Base-by-base conservation (phyloP, 2,888 invertebrate species). In the Lomographa bimaculata region DNA sequence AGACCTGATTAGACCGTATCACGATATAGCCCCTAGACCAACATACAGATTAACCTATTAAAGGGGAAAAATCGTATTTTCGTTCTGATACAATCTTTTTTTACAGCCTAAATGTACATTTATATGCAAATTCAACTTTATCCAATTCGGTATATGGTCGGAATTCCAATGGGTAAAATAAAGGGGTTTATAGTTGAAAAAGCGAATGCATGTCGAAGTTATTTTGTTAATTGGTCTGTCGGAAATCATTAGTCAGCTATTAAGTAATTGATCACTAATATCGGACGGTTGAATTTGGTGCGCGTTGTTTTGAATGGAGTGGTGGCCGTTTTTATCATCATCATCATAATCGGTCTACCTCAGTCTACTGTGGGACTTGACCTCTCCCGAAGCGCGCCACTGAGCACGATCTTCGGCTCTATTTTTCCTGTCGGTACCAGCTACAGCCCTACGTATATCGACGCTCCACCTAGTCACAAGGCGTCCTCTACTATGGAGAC, bases 221-320 rank as follows among this genome's bases (percentile, higher is more conserved):
- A 43, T 61, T 52, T 42, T 34, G 46, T 55, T 67, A 63, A 65
- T 65, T 63, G 64, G 50, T 46, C 48, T 43, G 54, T 60, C 46
- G 47, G 49, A 49, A 55, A 30, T 46, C 49, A 54, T 63, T 51
- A 49, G 37, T 21, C 9, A 24, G 24, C 14, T 10, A 7, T 12
- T 29, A 32, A 34, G 39, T 41, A 27, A 43, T 48, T 27, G 33
- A 26, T 36, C 33, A 28, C 7, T 7, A 46, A 32, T 7, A 26
- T 23, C 21, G 20, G 5, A 10, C 6, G 11, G n/a, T n/a, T n/a
- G n/a, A n/a, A n/a, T n/a, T n/a, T n/a, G n/a, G n/a, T n/a, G n/a
- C n/a, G n/a, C n/a, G n/a, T n/a, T n/a, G n/a, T n/a, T n/a, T n/a
- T n/a, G n/a, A n/a, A n/a, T n/a, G n/a, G n/a, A n/a, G n/a, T n/a